Evolutionary conservation across 2,888 invertebrate genomes (phyloP).

Genomic region (Cantharis nigra): DNA sequence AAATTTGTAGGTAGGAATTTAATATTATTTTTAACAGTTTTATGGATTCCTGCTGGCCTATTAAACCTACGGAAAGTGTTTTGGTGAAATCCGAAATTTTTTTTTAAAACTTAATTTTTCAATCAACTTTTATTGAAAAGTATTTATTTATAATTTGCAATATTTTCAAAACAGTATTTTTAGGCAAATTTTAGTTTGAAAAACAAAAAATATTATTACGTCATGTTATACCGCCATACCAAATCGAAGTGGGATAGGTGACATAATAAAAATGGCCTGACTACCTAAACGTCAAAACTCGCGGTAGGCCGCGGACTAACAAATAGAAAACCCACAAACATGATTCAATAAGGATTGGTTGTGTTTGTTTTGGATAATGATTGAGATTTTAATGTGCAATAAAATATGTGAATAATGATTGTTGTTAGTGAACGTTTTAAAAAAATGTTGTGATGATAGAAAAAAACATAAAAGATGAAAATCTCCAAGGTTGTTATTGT

Average conservation of each 20-base stretch:
- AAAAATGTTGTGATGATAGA: slow-evolving; percentile 22
- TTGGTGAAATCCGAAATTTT: no score
- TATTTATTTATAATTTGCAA: not conserved
- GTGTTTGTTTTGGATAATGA: not conserved
- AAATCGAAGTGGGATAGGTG: not conserved
- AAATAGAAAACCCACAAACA: not conserved
- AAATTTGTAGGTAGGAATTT: no score
- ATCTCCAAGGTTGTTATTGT: slow-evolving; percentile 34
- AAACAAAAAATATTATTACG: not conserved
- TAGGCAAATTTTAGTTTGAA: not conserved
- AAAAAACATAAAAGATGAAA: slow-evolving; percentile 34
- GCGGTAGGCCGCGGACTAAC: not conserved
- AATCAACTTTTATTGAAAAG: no score
- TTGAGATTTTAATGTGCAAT: not conserved
- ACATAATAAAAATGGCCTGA: slow-evolving; percentile 8
- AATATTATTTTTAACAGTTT: no score
- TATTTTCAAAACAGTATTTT: not conserved
- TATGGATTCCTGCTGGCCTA: no score
- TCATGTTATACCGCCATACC: not conserved
- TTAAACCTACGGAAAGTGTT: no score
- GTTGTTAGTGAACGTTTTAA: not conserved
- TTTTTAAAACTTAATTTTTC: no score
- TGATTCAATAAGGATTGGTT: not conserved
- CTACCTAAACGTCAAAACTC: slow-evolving; percentile 6
- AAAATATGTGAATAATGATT: not conserved